Percentiles rank a stretch among this genome's conserved stretches.
These are phyloP conservation scores for Hyla sarda DNA, from an alignment of 2,113 vertebrate genomes.

Conservation along the genomic window DNA sequence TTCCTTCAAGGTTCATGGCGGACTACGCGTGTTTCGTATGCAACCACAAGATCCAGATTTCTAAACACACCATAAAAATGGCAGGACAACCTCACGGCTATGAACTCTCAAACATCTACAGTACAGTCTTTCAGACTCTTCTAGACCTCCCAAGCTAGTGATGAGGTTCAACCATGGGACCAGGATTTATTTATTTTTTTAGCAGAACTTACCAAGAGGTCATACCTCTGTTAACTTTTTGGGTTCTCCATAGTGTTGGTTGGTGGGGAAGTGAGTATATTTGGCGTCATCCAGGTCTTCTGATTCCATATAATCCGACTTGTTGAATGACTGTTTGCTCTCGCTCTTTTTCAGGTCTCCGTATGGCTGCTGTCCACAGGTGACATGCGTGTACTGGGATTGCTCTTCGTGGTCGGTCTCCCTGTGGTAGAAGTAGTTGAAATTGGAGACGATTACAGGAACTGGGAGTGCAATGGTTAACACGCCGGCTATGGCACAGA, in stretches of 20 bases:
- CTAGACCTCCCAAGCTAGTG: not conserved
- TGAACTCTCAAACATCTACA: conserved; percentile 30
- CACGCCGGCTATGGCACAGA: conserved; percentile 93
- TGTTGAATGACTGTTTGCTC: conserved; percentile 82
- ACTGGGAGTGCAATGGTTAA: conserved; percentile 93
- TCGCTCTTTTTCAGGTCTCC: conserved; percentile 81
- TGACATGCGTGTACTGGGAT: conserved; percentile 89
- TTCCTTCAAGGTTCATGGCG: not conserved
- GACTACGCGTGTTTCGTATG: not conserved
- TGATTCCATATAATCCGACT: conserved; percentile 83
- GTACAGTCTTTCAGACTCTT: not conserved
- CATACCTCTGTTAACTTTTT: conserved; percentile 91
- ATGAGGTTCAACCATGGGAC: conserved; percentile 26
- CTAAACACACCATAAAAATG: conserved; percentile 16
- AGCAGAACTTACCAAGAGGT: conserved; percentile 61
- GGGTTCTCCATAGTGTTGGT: conserved; percentile 76
- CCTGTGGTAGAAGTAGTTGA: conserved; percentile 97
- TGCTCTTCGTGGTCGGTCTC: conserved; percentile 95
- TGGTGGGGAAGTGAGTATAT: conserved; percentile 82
- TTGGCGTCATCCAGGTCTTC: conserved; percentile 81
- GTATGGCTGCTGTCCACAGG: conserved; percentile 86
- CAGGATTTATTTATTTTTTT: not conserved
- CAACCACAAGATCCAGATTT: conserved; percentile 5
- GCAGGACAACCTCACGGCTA: conserved; percentile 29
- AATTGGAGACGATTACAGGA: conserved; percentile 95